Conservation (phyloP, 2,888 invertebrate species). For the Himalopsyche kuldschensis region DNA sequence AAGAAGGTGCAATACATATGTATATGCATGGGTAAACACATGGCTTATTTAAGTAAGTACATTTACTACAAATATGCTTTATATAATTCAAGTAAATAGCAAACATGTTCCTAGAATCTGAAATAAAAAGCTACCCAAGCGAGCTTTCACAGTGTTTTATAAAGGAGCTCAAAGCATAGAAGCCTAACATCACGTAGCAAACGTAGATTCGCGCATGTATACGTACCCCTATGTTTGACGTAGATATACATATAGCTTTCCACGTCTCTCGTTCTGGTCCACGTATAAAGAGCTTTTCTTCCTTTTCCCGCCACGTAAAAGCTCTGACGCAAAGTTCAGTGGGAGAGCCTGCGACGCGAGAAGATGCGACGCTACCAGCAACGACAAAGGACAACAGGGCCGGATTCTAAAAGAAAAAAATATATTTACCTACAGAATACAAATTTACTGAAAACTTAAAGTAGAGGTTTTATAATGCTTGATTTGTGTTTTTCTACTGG, state of each 20-base stretch:
- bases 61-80: too few relatives aligned
- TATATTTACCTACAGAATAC: too few relatives aligned
- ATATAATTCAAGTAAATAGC: neutral
- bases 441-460: too few relatives aligned
- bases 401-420: neutral
- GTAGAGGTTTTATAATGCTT: too few relatives aligned
- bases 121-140: neutral
- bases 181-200: neutral
- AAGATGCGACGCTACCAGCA: neutral
- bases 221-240: too few relatives aligned
- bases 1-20: too few relatives aligned
- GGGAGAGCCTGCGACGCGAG: neutral
- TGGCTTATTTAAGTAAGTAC: too few relatives aligned
- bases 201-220: neutral
- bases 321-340: slow-evolving; percentile 21
- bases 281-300: slow-evolving; percentile 31
- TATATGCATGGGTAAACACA: too few relatives aligned
- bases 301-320: slow-evolving; percentile 36
- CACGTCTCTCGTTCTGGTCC: neutral
- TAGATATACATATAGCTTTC: too few relatives aligned
- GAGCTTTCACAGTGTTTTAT: neutral
- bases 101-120: neutral
- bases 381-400: neutral
- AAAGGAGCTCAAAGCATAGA: neutral
- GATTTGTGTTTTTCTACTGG: too few relatives aligned